Base-by-base conservation (phyloP, 2,888 invertebrate genomes). In the Sinopyrophorus schimmeli region DNA sequence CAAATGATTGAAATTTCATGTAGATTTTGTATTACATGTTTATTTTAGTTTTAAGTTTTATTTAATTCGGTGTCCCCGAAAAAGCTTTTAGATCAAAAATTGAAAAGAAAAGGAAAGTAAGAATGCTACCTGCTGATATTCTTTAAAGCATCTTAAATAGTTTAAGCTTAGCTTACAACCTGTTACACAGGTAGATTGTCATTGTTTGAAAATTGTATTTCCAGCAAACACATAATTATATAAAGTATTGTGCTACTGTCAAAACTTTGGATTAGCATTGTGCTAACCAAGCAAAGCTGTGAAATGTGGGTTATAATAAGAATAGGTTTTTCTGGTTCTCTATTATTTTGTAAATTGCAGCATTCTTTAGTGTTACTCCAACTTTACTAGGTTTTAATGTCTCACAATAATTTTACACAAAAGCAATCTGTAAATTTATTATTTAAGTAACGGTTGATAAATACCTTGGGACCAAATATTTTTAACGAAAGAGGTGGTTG, bases 181-280 rank as follows among this genome's bases (percentile, higher is more conserved):
- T 54, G 48, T 3, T 49, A 40, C 52, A 49, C 68, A 68, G 68
- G 68, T 68, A 68, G 59, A 42, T 47, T 35, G 43, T n/a, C 53
- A 62, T 69, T 68, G 70, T 70, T 67, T 69, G 67, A 60, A 60
- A 58, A 64, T 64, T 65, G n/a, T n/a, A 66, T 66, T 65, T 64
- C 57, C 43, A 59, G 61, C 66, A 68, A 70, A 72, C 68, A 69
- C 71, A 63, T 71, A 73, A 73, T 73, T 73, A 70, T 67, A 37
- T 53, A n/a, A n/a, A n/a, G 61, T 65, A 70, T 73, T 73, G 71
- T 72, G 61, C 54, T 54, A 63, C 69, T 71, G 73, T 72, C 73
- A 73, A 68, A 73, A 73, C 72, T 71, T 53, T 48, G 69, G 70
- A 69, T 70, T 71, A 67, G 63, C 55, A 67, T 69, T 70, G 68